Conservation (phyloP, 1,140 invertebrate species). For the Trichonephila inaurata region DNA sequence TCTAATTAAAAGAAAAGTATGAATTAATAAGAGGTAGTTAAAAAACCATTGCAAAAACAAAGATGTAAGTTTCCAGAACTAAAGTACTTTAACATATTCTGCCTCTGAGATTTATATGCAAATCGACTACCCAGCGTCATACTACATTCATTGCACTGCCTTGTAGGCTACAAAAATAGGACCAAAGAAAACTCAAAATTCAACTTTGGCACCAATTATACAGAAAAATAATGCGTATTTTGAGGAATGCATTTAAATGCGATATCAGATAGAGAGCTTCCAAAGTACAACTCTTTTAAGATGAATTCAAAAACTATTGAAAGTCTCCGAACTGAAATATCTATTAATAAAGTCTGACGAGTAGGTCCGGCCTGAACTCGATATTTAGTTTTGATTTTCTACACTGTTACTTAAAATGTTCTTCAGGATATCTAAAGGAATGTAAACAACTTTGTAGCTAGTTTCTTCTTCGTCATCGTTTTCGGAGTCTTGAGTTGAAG, state of each 20-base stretch:
- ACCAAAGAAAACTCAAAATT: background rate
- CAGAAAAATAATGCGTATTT: background rate
- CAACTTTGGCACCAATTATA: background rate
- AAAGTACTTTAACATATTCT: background rate
- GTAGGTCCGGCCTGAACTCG: conserved; percentile 2
- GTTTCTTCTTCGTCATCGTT: conserved; percentile 43
- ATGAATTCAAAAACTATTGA: background rate
- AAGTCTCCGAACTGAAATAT: background rate
- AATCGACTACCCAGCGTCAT: background rate
- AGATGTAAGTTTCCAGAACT: background rate
- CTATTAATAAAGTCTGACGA: background rate
- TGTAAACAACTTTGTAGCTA: conserved; percentile 74
- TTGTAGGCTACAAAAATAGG: background rate
- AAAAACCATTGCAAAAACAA: too few relatives aligned
- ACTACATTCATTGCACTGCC: background rate
- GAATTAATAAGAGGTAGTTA: too few relatives aligned
- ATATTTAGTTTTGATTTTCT: conserved; percentile 40
- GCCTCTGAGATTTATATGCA: background rate
- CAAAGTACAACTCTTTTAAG: background rate
- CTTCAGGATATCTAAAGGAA: conserved; percentile 69
- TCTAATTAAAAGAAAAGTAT: too few relatives aligned
- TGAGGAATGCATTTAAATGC: background rate
- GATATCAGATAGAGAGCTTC: background rate
- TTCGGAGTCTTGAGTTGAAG: background rate
- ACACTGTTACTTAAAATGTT: conserved; percentile 67